Conservation (phyloP, 2,888 invertebrate genomes). For the Lasioglossum figueresi region DNA sequence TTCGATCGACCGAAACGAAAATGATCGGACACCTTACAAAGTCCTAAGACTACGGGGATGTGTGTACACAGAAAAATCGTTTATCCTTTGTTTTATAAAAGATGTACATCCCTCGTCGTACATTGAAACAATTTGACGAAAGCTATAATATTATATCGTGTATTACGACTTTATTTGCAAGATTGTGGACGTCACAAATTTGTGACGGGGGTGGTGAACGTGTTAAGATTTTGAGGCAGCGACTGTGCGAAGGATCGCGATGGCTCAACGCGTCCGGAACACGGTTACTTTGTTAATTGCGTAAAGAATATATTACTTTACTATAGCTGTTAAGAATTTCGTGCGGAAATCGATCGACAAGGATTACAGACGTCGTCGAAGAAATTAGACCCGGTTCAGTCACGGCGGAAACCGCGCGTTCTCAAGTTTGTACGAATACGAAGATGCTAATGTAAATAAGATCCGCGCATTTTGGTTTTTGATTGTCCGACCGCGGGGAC, state of each 20-base stretch:
- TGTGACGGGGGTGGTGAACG: no score
- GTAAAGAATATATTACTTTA: background rate
- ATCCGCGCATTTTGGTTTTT: no score
- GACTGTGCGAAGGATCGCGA: background rate
- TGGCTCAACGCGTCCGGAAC: background rate
- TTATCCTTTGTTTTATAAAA: background rate
- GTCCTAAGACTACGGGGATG: background rate
- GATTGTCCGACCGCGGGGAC: no score
- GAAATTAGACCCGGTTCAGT: background rate
- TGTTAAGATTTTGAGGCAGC: background rate
- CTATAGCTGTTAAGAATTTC: background rate
- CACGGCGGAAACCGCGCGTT: no score
- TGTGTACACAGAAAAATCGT: background rate
- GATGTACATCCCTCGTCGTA: no score
- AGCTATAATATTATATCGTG: no score
- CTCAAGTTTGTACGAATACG: no score
- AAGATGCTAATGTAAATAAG: no score
- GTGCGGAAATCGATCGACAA: background rate
- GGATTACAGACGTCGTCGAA: background rate
- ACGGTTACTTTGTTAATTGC: background rate
- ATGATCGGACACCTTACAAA: background rate
- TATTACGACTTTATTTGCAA: no score
- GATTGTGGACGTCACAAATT: no score
- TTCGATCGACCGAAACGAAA: background rate
- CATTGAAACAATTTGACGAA: no score